A percentile compares a stretch with the other conserved stretches of the same genome.
Conservation (phyloP, 2,888 invertebrate species). For the Lycia hirtaria region DNA sequence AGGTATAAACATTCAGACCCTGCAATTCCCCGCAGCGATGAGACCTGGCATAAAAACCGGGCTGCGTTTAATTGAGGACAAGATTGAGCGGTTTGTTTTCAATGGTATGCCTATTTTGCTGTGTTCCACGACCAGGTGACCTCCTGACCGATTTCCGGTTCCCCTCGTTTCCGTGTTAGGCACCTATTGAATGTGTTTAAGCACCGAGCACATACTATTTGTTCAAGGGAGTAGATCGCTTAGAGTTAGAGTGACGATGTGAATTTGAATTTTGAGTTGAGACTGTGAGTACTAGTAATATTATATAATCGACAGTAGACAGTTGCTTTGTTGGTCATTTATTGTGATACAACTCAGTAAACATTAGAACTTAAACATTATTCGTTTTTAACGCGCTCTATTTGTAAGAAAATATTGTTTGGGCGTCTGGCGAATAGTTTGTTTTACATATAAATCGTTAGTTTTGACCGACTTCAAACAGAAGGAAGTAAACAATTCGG, state of each 20-base stretch:
- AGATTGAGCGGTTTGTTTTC: constrained; percentile 32
- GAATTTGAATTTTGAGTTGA: background rate
- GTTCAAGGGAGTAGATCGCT: constrained; percentile 21
- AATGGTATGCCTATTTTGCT: constrained; percentile 19
- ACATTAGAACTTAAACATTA: no score
- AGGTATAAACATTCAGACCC: constrained; percentile 67
- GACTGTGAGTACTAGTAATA: background rate
- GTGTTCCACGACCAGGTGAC: constrained; percentile 30
- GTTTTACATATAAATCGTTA: no score
- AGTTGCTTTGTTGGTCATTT: no score
- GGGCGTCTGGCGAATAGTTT: no score
- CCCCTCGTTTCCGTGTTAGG: constrained; percentile 31
- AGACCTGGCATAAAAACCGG: constrained; percentile 31
- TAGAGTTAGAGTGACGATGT: constrained; percentile 1
- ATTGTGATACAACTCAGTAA: no score
- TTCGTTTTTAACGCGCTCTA: no score
- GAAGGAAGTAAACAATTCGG: no score
- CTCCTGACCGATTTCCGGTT: constrained; percentile 37
- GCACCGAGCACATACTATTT: constrained; percentile 33
- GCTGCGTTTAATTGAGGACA: constrained; percentile 37
- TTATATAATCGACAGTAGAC: no score
- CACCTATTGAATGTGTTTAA: constrained; percentile 34
- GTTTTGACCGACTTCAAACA: no score
- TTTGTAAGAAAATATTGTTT: no score
- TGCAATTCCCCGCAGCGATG: constrained; percentile 57